Conservation (phyloP, 2,113 vertebrate genomes). For the Zosterops borbonicus region DNA sequence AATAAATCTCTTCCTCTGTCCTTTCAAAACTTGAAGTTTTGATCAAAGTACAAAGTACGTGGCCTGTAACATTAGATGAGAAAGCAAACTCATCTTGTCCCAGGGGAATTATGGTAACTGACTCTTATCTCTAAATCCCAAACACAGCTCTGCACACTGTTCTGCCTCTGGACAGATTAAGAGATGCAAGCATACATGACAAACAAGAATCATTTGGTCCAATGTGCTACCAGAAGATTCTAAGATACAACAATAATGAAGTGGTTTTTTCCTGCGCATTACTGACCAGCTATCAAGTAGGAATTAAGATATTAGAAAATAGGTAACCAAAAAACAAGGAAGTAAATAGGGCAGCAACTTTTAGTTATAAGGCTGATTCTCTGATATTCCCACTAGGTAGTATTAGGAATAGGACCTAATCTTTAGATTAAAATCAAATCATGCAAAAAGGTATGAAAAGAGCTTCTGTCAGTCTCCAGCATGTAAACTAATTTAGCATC, state of each 20-base stretch:
- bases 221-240: not conserved
- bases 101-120: not conserved
- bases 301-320: not conserved
- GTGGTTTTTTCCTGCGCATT: not conserved
- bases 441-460: not conserved
- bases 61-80: not conserved
- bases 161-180: not conserved
- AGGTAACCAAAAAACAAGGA: not conserved
- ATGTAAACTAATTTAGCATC: not conserved
- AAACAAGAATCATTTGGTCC: not conserved
- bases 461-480: not conserved
- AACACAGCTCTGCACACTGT: not conserved
- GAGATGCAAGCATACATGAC: not conserved
- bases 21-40: conserved; percentile 1
- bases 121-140: not conserved
- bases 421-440: not conserved
- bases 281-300: not conserved
- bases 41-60: not conserved
- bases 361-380: not conserved
- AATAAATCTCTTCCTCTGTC: not conserved
- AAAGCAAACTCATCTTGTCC: not conserved
- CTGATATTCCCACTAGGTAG: not conserved
- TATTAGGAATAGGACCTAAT: not conserved
- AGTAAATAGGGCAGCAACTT: not conserved
- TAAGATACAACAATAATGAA: not conserved